These are phyloP conservation scores for Cosmorhoe ocellata DNA, from an alignment of 2,888 invertebrate species.

Conservation along the genomic window DNA sequence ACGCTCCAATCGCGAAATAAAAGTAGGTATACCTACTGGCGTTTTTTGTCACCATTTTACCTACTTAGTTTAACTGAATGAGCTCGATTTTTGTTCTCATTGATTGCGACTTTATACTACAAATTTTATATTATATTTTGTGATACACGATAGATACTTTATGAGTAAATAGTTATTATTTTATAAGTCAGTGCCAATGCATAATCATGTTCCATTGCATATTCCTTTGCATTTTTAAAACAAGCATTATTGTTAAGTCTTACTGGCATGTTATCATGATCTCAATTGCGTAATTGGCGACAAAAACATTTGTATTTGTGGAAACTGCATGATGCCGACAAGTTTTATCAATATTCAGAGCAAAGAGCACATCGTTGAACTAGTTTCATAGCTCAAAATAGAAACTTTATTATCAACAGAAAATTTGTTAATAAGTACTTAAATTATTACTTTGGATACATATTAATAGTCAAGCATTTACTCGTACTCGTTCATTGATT, in stretches of 20 bases:
- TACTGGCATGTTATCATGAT: slow-evolving; percentile 35
- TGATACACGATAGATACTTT: too few species aligned
- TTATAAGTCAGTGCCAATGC: too few species aligned
- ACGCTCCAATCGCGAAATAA: slow-evolving; percentile 16
- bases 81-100: neutral
- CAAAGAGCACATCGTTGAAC: slow-evolving; percentile 54
- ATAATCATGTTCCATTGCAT: slow-evolving; percentile 17
- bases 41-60: slow-evolving; percentile 11
- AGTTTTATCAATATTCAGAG: slow-evolving; percentile 51
- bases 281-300: slow-evolving; percentile 43
- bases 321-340: slow-evolving; percentile 59
- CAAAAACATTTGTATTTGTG: slow-evolving; percentile 42
- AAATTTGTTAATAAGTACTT: neutral
- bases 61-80: neutral
- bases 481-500: neutral
- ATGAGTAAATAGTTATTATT: too few species aligned
- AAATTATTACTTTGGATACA: neutral
- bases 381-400: slow-evolving; percentile 34
- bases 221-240: slow-evolving; percentile 14
- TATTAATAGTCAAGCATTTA: neutral
- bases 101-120: too few species aligned
- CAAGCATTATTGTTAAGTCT: slow-evolving; percentile 9
- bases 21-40: neutral
- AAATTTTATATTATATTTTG: too few species aligned
- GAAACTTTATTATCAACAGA: slow-evolving; percentile 12